phyloP scores from a whole-genome alignment of 2,888 invertebrate species.

The Miltochrista miniata region DNA sequence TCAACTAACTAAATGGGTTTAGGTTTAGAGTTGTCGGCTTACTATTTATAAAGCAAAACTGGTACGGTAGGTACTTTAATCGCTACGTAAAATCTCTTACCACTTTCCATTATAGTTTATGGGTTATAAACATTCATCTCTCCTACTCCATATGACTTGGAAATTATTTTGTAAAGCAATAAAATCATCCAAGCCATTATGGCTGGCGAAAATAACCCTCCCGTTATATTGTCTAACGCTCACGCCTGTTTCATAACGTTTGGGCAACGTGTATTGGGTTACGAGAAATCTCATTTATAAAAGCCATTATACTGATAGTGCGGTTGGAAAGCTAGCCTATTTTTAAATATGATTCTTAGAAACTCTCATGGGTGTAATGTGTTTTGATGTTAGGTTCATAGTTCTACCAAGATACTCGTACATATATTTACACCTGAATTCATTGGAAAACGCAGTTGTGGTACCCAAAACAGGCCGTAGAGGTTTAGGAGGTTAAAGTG shows the following conservation, averaged over 20 bases:
- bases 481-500: too few species aligned
- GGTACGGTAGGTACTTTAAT: conserved; percentile 19
- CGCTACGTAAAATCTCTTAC: conserved; percentile 46
- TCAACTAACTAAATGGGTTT: neutral
- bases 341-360: conserved; percentile 20
- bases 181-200: conserved; percentile 49
- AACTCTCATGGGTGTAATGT: too few species aligned
- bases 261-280: conserved; percentile 54
- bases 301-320: conserved; percentile 47
- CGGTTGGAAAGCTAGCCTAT: conserved; percentile 50
- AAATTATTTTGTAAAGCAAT: conserved; percentile 57
- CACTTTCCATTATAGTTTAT: conserved; percentile 58
- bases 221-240: conserved; percentile 61
- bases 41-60: conserved; percentile 7
- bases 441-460: too few species aligned
- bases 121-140: conserved; percentile 39
- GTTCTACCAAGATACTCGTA: too few species aligned
- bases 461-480: too few species aligned
- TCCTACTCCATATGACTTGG: conserved; percentile 51
- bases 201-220: conserved; percentile 55
- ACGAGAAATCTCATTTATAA: conserved; percentile 59
- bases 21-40: neutral
- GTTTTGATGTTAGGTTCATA: too few species aligned
- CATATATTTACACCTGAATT: too few species aligned
- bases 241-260: conserved; percentile 64